Percentiles rank a stretch among this genome's conserved stretches.
phyloP scores from a whole-genome alignment of 2,113 vertebrate species.

The Pongo abelii region DNA sequence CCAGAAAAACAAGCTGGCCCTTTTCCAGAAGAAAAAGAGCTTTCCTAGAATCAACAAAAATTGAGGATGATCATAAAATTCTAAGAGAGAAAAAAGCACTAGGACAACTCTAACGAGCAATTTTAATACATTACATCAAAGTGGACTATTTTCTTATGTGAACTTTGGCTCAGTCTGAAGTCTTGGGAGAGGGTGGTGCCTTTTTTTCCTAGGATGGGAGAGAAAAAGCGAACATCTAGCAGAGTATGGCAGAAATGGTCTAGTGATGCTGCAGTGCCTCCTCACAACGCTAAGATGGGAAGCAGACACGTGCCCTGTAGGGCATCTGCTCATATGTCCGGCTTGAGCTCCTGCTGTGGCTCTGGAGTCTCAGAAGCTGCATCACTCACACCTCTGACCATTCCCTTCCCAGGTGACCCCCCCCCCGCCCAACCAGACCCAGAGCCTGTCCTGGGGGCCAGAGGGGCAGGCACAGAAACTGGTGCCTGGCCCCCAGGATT shows the following conservation, averaged over 20 bases:
- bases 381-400: neutral
- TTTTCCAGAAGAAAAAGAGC: neutral
- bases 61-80: neutral
- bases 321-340: accelerated
- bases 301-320: neutral
- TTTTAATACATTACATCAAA: neutral
- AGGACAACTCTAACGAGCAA: neutral
- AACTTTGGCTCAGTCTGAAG: neutral
- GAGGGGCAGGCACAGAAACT: neutral
- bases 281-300: neutral
- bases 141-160: neutral
- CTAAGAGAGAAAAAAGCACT: neutral
- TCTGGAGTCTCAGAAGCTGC: neutral
- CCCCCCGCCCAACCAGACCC: neutral
- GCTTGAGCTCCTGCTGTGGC: neutral
- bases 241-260: neutral
- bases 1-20: neutral
- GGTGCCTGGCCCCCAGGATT: neutral
- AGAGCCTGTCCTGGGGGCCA: neutral
- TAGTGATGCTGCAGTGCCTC: neutral
- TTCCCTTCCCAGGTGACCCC: neutral
- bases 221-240: neutral
- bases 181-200: neutral
- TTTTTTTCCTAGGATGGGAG: neutral
- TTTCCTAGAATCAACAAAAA: constrained; percentile 27